Base-by-base conservation (phyloP, 1,140 invertebrate genomes). In the Homalodisca vitripennis region DNA sequence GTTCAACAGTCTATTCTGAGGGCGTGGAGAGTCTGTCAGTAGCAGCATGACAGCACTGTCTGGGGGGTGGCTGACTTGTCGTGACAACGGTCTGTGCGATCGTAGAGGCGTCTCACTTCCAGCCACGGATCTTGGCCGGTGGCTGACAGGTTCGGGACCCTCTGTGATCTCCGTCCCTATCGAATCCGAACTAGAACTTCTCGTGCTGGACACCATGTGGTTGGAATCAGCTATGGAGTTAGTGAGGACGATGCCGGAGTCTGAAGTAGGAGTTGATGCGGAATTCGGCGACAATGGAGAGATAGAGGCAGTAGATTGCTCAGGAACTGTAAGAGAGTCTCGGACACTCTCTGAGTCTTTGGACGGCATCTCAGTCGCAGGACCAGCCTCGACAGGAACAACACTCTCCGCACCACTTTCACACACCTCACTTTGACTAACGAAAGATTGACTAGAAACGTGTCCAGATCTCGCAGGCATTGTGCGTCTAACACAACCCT, bases 21-120 rank as follows among this genome's bases (percentile, higher is more conserved):
- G 70, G 26, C 57, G 46, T 17, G 66, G 57, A 6, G 41, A 53
- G 3, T 64, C 55, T n/a, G 53, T 55, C n/a, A 48, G 67, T 57
- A 60, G 57, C n/a, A 68, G 48, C 22, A 64, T 31, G 6, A 55
- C 41, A 31, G 48, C 46, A 31, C 63, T 67, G 41, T 72, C 71
- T 1, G 74, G 74, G 12, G 74, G 74, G 65, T 75, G 74, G 29
- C 74, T 75, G 24, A 73, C 69, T 64, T 86, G 84, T 57, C 84
- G 81, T 24, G 84, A 83, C 20, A 87, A 75, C 2, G 85, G 85
- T 74, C 85, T 86, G 73, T 87, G 86, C 17, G 82, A 77, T 55
- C 84, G 80, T 79, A 81, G 74, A 79, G 81, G 70, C 80, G 80
- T 74, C 80, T 80, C 32, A 80, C 29, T 69, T 14, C 24, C 34